Evolutionary conservation across 1,140 invertebrate genomes (phyloP), one percentile per base, ranked within the genome.

Genomic region (Pogonomyrmex barbatus): DNA sequence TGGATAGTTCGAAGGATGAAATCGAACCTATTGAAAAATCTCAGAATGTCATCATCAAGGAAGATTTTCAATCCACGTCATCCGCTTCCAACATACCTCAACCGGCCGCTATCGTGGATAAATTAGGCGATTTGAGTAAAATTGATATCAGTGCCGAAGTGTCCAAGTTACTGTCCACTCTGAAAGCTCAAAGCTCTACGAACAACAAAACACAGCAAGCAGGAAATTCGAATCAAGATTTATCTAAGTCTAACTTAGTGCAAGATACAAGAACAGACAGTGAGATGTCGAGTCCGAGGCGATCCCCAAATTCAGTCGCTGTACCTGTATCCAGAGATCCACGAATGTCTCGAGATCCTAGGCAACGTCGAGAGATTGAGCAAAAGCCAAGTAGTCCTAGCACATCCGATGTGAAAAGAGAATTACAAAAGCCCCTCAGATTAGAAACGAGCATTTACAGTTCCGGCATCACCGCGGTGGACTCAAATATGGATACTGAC

Each of bases 91-190:
- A 85, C 60, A 91, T 95, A 65, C 95, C 95, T 0, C 94, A 95
- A 6, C 94, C 94, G 6, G 94, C 94, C 8, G 94, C 91, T 47
- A 94, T 97, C 42, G 95, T 97, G n/a, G 96, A 96, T 87, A 96
- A 96, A 92, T 89, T 97, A 17, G 96, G 96, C 12, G 96, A 97
- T 92, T 94, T 97, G 24, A 97, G 96, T 39, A 97, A 97, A 94
- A 97, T 97, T 75, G 97, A 97, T 88, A 97, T 97, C 42, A 97
- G 96, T 52, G 96, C 96, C 70, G 96, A 97, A 90, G 96, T 97
- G 2, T 96, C 96, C 0, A 97, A 97, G 92, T 92, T 97, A 39
- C 90, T 97, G 63, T 96, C 96, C 24, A 95, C 96, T 1, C 96
- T 97, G 86, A 96, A 96, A 90, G 96, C 96, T 82, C 96, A 96